Evolutionary conservation across 2,113 vertebrate genomes (phyloP), one percentile per base, ranked within the genome.

Genomic region (Rafetus swinhoei): DNA sequence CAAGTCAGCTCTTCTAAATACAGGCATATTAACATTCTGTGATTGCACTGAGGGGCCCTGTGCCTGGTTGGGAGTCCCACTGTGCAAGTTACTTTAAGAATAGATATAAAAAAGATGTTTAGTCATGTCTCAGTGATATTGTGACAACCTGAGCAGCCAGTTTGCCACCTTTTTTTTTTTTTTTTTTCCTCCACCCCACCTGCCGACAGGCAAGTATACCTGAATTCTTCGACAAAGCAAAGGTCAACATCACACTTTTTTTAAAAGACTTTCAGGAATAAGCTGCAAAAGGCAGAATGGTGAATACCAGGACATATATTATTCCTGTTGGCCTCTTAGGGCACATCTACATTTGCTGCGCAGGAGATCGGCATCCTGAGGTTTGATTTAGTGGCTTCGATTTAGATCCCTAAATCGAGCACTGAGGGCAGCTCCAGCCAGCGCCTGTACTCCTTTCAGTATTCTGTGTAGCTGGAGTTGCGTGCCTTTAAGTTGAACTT

Each of bases 271-370:
- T 92, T 92, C 95, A 90, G 84, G 81, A 93, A 82, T 93, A 84
- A 82, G 79, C 62, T 92, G 95, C 82, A 92, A 91, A 95, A 96
- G 93, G 92, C 79, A 93, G 92, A 86, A 87, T 79, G 91, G 94
- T 94, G 90, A 93, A 77, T 95, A 87, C 90, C 82, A 87, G 90
- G 88, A 93, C 95, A 93, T 91, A 85, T 9, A 0, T 93, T 95
- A 93, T 94, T 96, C 80, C 86, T 94, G 60, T 88, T 88, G 95
- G 95, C 96, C 97, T 94, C 93, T 82, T 95, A 82, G 45, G 45
- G 45, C 45, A 45, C 4, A 45, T 45, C 45, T 45, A 45, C 45
- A 45, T 45, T 6, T 45, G 45, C 45, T 45, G 45, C 6, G 45
- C 45, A 45, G 45, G 45, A 45, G 45, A 45, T 5, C 45, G 6